Percentiles rank a stretch among this genome's conserved stretches.
Evolutionary conservation across 64 coral and sea anemone genomes (phyloP).

Genomic region (Montipora capricornis): DNA sequence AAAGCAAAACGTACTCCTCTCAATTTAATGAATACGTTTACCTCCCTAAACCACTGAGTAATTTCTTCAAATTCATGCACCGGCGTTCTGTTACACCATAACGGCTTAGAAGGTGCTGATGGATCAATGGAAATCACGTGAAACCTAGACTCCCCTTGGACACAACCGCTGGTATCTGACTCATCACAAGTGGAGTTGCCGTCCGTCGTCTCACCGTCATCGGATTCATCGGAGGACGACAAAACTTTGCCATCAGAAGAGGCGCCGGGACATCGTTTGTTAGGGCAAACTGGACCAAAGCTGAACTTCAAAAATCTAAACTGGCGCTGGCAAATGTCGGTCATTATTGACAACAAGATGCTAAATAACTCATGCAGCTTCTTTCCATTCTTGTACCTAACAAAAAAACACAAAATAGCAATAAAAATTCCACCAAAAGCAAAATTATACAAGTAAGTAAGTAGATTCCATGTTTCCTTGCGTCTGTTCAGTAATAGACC

Average conservation of each 20-base stretch:
- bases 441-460: neutral
- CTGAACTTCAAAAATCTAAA: slow-evolving; percentile 63
- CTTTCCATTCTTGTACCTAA: slow-evolving; percentile 49
- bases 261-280: slow-evolving; percentile 34
- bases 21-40: no score
- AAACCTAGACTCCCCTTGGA: neutral
- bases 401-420: neutral
- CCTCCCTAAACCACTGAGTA: slow-evolving; percentile 32
- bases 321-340: slow-evolving; percentile 53
- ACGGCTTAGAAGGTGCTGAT: neutral
- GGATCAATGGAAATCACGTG: slow-evolving; percentile 54
- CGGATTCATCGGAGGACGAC: neutral
- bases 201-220: slow-evolving; percentile 5
- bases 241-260: slow-evolving; percentile 14
- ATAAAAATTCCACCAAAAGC: neutral
- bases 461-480: no score
- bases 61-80: slow-evolving; percentile 63
- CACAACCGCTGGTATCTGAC: no score
- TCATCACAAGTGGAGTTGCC: slow-evolving; percentile 26
- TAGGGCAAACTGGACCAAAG: slow-evolving; percentile 62
- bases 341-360: slow-evolving; percentile 39
- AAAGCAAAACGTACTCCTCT: neutral
- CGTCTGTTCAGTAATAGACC: no score
- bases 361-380: slow-evolving; percentile 28
- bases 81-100: slow-evolving; percentile 50